Conservation (phyloP, 2,888 invertebrate genomes). For the Limnephilus rhombicus region DNA sequence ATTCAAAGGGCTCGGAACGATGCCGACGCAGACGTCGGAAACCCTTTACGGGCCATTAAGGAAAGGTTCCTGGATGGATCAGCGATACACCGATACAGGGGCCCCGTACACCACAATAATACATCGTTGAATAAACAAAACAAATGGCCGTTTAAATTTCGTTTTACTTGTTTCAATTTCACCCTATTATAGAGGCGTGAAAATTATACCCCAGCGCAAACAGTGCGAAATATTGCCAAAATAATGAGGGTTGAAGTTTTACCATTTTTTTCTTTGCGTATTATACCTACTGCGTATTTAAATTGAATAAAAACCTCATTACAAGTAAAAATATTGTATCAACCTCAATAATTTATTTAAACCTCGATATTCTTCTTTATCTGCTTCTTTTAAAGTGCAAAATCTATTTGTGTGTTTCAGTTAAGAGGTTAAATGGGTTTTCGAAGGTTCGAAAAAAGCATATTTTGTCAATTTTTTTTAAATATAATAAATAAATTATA, state of each 20-base stretch:
- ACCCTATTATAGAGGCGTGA: constrained; percentile 21
- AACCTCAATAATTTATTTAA: too few species aligned
- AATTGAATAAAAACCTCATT: not conserved
- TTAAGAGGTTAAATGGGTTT: too few species aligned
- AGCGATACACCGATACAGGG: constrained; percentile 5
- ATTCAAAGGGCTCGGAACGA: constrained; percentile 60
- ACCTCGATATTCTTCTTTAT: too few species aligned
- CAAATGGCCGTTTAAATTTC: constrained; percentile 51
- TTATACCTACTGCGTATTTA: not conserved
- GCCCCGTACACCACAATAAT: constrained; percentile 24
- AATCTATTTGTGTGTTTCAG: too few species aligned
- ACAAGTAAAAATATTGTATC: too few species aligned
- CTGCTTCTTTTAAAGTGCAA: too few species aligned
- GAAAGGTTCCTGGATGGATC: constrained; percentile 49
- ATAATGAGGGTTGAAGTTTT: not conserved
- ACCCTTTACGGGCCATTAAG: constrained; percentile 49
- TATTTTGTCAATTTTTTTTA: too few species aligned
- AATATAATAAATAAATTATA: too few species aligned
- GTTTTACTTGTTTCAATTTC: constrained; percentile 47
- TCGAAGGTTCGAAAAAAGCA: too few species aligned
- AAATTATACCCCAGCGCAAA: constrained; percentile 4
- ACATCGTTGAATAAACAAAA: constrained; percentile 47
- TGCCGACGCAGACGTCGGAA: not conserved
- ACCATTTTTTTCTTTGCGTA: not conserved
- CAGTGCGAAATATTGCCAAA: not conserved